Conservation (phyloP, 1,140 invertebrate genomes). For the Drosophila pachea region DNA sequence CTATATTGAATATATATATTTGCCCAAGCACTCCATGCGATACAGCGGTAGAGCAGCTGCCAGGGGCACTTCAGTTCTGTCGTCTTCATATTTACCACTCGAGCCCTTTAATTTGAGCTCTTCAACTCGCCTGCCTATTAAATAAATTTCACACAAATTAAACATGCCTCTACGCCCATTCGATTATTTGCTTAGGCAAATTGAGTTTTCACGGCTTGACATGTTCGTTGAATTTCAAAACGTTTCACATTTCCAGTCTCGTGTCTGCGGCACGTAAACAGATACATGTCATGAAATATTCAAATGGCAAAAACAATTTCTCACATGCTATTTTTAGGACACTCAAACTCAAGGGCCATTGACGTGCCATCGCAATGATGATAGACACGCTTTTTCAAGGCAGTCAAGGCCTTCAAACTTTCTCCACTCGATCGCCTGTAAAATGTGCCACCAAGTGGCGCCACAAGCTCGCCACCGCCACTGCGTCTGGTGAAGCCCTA, state of each 20-base stretch:
- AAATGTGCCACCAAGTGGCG: background rate
- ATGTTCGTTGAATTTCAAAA: constrained; percentile 47
- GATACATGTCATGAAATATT: constrained; percentile 50
- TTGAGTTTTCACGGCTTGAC: constrained; percentile 38
- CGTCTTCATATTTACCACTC: background rate
- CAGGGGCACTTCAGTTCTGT: background rate
- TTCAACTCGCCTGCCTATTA: constrained; percentile 19
- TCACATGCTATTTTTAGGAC: constrained; percentile 18
- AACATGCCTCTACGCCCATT: constrained; percentile 15
- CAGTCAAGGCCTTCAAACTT: background rate
- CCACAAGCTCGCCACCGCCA: too few relatives aligned
- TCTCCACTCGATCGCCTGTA: constrained; percentile 19
- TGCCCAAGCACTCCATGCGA: background rate
- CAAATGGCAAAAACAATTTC: constrained; percentile 23
- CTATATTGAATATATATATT: background rate
- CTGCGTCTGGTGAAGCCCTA: too few relatives aligned
- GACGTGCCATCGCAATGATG: background rate
- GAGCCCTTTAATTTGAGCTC: background rate
- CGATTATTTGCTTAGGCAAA: constrained; percentile 51
- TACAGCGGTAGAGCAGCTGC: too few relatives aligned
- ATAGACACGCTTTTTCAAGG: background rate
- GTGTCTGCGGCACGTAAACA: constrained; percentile 32
- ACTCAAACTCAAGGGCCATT: constrained; percentile 1
- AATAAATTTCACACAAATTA: constrained; percentile 42
- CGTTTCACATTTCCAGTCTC: constrained; percentile 3